phyloP scores from a whole-genome alignment of 2,888 invertebrate species.

The Nymphalis polychloros region DNA sequence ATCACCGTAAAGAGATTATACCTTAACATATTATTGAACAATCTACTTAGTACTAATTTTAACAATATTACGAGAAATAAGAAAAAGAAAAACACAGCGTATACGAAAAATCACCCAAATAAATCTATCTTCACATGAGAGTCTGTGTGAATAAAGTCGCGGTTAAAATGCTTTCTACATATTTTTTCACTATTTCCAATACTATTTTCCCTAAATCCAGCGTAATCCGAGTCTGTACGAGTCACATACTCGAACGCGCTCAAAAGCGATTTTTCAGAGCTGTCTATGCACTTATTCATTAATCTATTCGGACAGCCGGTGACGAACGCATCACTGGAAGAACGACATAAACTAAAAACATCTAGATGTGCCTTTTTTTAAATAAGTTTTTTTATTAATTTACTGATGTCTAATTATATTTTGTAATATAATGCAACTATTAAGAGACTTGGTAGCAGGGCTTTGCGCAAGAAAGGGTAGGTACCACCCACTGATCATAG shows the following conservation, averaged over 20 bases:
- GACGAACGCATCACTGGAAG: constrained; percentile 43
- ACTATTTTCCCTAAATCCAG: constrained; percentile 21
- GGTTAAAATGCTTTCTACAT: neutral
- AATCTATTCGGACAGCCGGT: constrained; percentile 43
- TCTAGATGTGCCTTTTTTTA: constrained; percentile 23
- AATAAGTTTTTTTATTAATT: neutral
- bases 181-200: constrained; percentile 24
- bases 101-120: neutral
- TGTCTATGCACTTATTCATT: constrained; percentile 42
- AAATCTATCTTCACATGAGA: neutral
- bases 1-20: too few relatives aligned
- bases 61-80: neutral
- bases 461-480: too few relatives aligned
- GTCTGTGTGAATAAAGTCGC: neutral
- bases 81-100: too few relatives aligned
- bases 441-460: too few relatives aligned
- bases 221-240: constrained; percentile 31
- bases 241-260: constrained; percentile 34
- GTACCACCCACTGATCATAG: too few relatives aligned
- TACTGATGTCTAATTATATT: too few relatives aligned
- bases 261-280: constrained; percentile 41
- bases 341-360: constrained; percentile 19
- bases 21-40: too few relatives aligned
- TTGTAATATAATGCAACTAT: too few relatives aligned
- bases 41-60: neutral